Base-by-base conservation (phyloP, 2,797 vertebrate genomes). In the Hyperoplus lanceolatus region DNA sequence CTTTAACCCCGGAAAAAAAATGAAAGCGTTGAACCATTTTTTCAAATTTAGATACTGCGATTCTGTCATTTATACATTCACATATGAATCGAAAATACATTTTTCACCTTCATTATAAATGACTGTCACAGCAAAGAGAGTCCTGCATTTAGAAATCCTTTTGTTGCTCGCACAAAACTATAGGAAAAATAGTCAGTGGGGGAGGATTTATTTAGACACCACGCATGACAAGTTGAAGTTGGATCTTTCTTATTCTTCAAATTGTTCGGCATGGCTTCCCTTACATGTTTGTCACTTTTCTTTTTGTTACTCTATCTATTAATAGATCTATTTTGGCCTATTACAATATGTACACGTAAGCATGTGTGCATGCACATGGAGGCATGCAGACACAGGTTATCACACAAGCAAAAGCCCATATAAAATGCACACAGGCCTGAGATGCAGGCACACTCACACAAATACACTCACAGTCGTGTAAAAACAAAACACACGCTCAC, bases 91-190 rank as follows among this genome's bases (percentile, higher is more conserved):
- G 60, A 63, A 70, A 72, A 88, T 87, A 6, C 81, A 43, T 70
- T 61, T 82, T 82, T 83, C 18, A n/a, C 82, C 90, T 86, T 90
- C 82, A 91, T 90, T 89, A 91, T 93, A 91, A 85, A 87, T 92
- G 71, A 70, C 79, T 92, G 72, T n/a, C 79, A 46, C 13, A 51
- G 77, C 39, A 79, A 71, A 85, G 87, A 16, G 82, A 80, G 18
- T 76, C 58, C 65, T 73, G 48, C 68, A 69, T 89, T 83, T 55
- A 75, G 48, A 78, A 91, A 89, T 90, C 79, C 71, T 89, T 92
- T 88, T 92, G 88, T 87, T 84, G 64, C 70, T 69, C 49, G 56
- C 54, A 75, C 63, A 73, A 81, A 75, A 29, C 29, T 29, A 29
- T 29, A 29, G 29, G 29, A 29, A 87, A 75, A 54, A 59, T 11